Base-by-base conservation (phyloP, 1,140 invertebrate species). In the Agrypnia vestita region DNA sequence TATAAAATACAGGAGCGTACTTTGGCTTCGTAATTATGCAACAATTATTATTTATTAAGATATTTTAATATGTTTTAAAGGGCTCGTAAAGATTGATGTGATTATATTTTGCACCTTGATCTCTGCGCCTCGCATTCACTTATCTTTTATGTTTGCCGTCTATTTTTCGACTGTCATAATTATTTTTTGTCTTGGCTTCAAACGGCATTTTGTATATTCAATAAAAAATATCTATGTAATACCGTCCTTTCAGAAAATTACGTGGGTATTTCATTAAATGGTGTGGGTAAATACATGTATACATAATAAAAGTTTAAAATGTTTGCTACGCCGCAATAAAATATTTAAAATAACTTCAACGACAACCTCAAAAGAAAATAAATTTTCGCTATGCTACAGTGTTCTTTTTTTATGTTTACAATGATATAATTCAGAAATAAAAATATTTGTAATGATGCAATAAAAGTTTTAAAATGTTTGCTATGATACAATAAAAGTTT, bases 51-150 rank as follows among this genome's bases (percentile, higher is more conserved):
- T 35, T 35, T 35, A 61, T 71, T 71, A 71, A 51, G 44, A 0
- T 67, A 67, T 35, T 44, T 35, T 67, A 25, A 71, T 69, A 69
- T 6, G 19, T 73, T 25, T 73, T 53, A 55, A 19, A 46, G 17
- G 46, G 69, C 79, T 80, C 73, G 59, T 80, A 53, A 80, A 80
- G 79, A 76, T 71, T 47, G 21, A 56, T 80, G 79, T 80, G 79
- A 80, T 80, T 76, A 44, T 76, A 44, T 49, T 62, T 61, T 64
- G 71, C 80, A 77, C 67, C 19, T 78, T 79, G 46, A 71, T 76
- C 62, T 78, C 56, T 69, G 15, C 47, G 76, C 80, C 76, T 78
- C 80, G 80, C 80, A 53, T 75, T 82, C 80, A 79, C 80, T 82
- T 82, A 82, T 82, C 80, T 79, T 51, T 78, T 62, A 35, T 73